A percentile compares a stretch with the other conserved stretches of the same genome.
Evolutionary conservation across 2,113 vertebrate genomes (phyloP).

Genomic region (Plestiodon gilberti): DNA sequence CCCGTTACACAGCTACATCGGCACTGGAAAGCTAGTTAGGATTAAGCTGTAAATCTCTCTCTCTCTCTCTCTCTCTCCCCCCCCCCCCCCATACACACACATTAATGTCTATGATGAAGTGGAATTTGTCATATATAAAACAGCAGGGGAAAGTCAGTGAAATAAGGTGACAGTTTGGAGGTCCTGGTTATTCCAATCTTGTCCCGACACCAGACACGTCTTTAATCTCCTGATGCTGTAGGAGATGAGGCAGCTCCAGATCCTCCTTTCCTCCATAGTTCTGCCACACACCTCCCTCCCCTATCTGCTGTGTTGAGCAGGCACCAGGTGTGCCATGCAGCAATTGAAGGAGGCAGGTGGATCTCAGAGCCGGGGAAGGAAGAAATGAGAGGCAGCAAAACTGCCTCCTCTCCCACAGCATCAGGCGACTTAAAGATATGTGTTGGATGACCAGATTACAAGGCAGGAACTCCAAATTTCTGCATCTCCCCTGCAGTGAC

Average conservation of each 20-base stretch:
- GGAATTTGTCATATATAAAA: constrained; percentile 27
- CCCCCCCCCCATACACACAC: background rate
- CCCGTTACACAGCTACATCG: background rate
- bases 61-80: constrained; percentile 8
- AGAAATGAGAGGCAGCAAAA: background rate
- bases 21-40: too few species aligned
- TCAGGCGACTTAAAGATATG: background rate
- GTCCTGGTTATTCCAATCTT: constrained; percentile 32
- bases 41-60: background rate
- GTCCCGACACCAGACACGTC: constrained; percentile 31
- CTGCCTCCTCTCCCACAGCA: background rate
- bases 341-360: background rate
- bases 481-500: background rate
- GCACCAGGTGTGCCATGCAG: background rate
- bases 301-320: background rate
- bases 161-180: constrained; percentile 54
- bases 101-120: background rate
- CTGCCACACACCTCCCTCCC: too few species aligned
- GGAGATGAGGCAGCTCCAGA: background rate
- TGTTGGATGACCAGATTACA: background rate
- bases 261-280: background rate
- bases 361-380: background rate
- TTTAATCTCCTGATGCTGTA: background rate
- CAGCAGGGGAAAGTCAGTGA: constrained; percentile 39
- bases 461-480: background rate